Evolutionary conservation across 2,797 vertebrate species (phyloP).

Genomic region (Bradypus variegatus): DNA sequence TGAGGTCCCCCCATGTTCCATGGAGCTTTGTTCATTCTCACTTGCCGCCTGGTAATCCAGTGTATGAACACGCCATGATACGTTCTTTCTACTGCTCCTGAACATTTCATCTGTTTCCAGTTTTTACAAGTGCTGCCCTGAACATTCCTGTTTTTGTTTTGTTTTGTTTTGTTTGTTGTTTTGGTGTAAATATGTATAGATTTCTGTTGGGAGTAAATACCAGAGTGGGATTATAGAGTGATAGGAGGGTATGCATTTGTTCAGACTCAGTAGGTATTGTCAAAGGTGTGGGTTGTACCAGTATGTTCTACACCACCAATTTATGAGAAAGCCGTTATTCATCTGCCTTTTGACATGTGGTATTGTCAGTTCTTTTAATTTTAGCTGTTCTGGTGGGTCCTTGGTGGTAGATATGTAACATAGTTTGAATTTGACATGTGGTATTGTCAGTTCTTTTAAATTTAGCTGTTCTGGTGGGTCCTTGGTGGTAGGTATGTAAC

Average conservation of each 20-base stretch:
- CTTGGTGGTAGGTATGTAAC: rapidly evolving
- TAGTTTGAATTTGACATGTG: not conserved
- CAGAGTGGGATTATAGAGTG: not conserved
- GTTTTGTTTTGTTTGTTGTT: not conserved
- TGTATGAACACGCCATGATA: rapidly evolving
- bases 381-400: not conserved
- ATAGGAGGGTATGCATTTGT: rapidly evolving
- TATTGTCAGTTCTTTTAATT: rapidly evolving
- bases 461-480: not conserved
- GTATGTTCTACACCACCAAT: not conserved
- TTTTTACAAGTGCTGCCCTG: not conserved
- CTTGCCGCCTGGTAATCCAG: not conserved
- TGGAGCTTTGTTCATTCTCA: rapidly evolving
- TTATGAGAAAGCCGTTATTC: not conserved
- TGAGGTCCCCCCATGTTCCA: rapidly evolving
- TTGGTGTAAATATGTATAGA: rapidly evolving
- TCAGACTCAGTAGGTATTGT: not conserved
- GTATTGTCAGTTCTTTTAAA: rapidly evolving
- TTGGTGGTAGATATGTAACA: rapidly evolving
- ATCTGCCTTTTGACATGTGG: not conserved
- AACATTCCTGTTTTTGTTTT: no score
- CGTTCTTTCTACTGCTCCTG: rapidly evolving
- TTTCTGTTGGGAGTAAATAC: not conserved
- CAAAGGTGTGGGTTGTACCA: not conserved
- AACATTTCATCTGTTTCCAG: not conserved